Evolutionary conservation across 2,888 invertebrate genomes (phyloP), one percentile per base, ranked within the genome.

Genomic region (Drosophila emarginata): DNA sequence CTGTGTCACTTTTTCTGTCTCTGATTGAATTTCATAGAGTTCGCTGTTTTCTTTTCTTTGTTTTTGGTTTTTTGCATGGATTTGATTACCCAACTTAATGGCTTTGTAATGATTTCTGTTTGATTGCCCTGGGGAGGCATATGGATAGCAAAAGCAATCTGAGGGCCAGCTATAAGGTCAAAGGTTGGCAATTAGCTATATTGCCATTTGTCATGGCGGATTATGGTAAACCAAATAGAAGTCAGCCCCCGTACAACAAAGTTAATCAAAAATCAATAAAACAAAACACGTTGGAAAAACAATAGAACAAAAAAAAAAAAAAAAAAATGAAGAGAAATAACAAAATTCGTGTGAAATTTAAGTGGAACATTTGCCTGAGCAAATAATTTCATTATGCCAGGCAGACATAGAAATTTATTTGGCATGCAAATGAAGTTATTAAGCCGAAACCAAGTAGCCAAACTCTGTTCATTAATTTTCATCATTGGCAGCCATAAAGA

Each of bases 71-170:
- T 85, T 79, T 67, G 72, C 77, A 73, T 72, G 58, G 39, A 53
- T 77, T 73, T 77, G 82, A 77, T 82, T 85, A 78, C 57, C 80
- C 64, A 60, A 61, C 64, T 70, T 81, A 87, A 82, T 87, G 88
- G 75, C 72, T 72, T 79, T 75, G 82, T 77, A 81, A 87, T 85
- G 74, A 72, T 60, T 77, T 62, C 59, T 54, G 64, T 50, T 70
- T 74, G 67, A 82, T 77, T 77, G 72, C 64, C 78, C 67, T 45
- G 61, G 56, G 54, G 18, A 21, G 18, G 18, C 28, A 23, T 45
- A 61, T 61, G 54, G 54, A 50, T 51, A 62, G 56, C 4, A 21
- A 32, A 9, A 9, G 51, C 56, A 60, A 67, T 52, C 74, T 61
- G 67, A 57, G 51, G 74, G 59, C 51, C 50, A 23, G 23, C 15